Base-by-base conservation (phyloP, 1,140 invertebrate genomes). In the Mercenaria mercenaria region DNA sequence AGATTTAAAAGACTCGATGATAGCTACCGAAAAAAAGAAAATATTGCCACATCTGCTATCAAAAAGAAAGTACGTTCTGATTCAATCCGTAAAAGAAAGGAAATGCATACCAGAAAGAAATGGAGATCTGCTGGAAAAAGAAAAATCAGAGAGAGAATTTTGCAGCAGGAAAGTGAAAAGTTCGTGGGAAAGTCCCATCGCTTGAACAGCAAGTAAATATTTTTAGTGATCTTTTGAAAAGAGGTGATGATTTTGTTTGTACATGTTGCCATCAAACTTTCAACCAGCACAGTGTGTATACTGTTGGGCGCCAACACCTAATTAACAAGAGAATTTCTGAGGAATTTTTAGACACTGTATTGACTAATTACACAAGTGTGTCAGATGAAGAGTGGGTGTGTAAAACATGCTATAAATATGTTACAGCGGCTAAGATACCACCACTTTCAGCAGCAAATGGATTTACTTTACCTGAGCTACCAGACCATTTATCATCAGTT, bases 381-480 rank as follows among this genome's bases (percentile, higher is more conserved):
- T 79, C n/a, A 41, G 59, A 88, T 52, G 0, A 11, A 76, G 85
- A 88, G 39, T 91, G 90, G 80, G 74, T 89, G 8, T 91, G 81
- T 79, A 91, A 91, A 81, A 91, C 87, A 13, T 88, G 87, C 26
- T 74, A 89, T 56, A 89, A 69, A 39, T 89, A 89, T 32, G 47
- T 91, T 10, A 20, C 37, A 13, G 0, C 23, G 1, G 39, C 29
- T 10, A 77, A 64, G n/a, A 77, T 88, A 4, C 90, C 89, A 67
- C 84, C 79, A 15, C 83, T 83, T 79, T 29, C 84, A 11, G 37
- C 29, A 0, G 29, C 74, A 10, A 91, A 88, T 88, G 79, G 79
- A 20, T 88, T 91, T 29, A 6, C 29, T 0, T 39, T 67, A 20
- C 50, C 23, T 13, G 15, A 34, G 10, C 29, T 77, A 18, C 85